Evolutionary conservation across 2,113 vertebrate genomes (phyloP), one percentile per base, ranked within the genome.

Genomic region (Platichthys stellatus): DNA sequence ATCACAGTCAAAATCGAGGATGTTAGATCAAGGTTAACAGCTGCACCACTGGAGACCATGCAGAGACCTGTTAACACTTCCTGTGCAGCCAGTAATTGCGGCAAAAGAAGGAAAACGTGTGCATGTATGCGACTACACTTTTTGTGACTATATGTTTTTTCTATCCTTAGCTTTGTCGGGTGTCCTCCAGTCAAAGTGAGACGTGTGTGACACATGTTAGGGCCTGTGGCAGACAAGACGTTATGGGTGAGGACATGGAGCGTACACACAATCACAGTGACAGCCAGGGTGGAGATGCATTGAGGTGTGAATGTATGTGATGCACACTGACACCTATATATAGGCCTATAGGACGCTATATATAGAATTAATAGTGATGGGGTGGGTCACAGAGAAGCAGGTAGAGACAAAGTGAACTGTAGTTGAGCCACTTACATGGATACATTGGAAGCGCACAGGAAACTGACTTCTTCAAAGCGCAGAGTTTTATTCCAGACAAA

Each of bases 401-500:
- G 74, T 78, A 83, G 66, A 85, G 74, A 86, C 88, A 88, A 75
- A 87, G 86, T 85, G 80, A 89, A 83, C 68, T 87, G 84, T 81
- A 85, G 78, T 87, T 86, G 81, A 87, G 82, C 89, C 88, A 93
- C 91, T 91, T 90, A 90, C 90, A 92, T 90, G 87, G 81, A 86
- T 47, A 92, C 87, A 91, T 73, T 91, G 79, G 90, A 81, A 85
- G 87, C 76, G 69, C 75, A 86, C 86, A 74, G 89, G 86, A 87
- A 88, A 90, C 66, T 87, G 89, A 92, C 88, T 89, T 89, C 91
- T 93, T 91, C 92, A 92, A 80, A 91, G 90, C 85, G 91, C 92
- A 92, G 92, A 92, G 91, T 92, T 94, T 93, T 91, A 91, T 79
- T 83, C 83, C 90, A 88, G 92, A 90, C 89, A 90, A 86, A 91